Base-by-base conservation (phyloP, 2,888 invertebrate genomes). In the Spatulosminthurus flaviceps region DNA sequence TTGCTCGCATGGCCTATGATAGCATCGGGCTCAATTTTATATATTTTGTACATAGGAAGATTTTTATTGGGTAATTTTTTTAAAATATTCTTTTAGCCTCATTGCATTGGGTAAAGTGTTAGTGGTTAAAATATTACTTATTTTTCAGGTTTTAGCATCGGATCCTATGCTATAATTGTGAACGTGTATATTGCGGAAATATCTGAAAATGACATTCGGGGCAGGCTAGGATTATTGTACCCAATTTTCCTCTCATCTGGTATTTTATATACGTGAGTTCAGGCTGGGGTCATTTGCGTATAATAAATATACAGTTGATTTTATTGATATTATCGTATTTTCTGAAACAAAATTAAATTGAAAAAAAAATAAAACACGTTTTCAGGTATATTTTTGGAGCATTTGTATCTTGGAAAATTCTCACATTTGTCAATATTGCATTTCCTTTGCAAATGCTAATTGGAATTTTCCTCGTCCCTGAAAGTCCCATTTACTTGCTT, bases 121-220 rank as follows among this genome's bases (percentile, higher is more conserved):
- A n/a, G n/a, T n/a, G n/a, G n/a, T n/a, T n/a, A n/a, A n/a, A n/a
- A 34, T 7, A 34, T 34, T 34, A 9, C 9, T 4, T 21, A 21
- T 7, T 22, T 51, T 78, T 13, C 24, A 1, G 95, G 95, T 28
- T 87, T 93, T 60, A 92, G 93, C 22, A 92, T 92, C 28, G 95
- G 95, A 24, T 93, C 94, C 0, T 93, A 93, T 86, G 94, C 94
- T 85, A 92, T 95, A 22, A 92, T 93, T 0, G 93, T 93, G 0
- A 96, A 96, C 0, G 91, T 95, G 82, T 95, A 95, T 87, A 93
- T 92, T 5, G 93, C 92, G 64, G 97, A 97, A 89, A 95, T 95
- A 67, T 92, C 95, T 0, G 93, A 95, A 84, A 93, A 92, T 84
- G 91, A 92, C 29, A 92, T 95, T 84, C 90, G 97, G 78, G 97